These are phyloP conservation scores for Thripadectes ignobilis DNA, from an alignment of 2,797 vertebrate species.

Conservation along the genomic window DNA sequence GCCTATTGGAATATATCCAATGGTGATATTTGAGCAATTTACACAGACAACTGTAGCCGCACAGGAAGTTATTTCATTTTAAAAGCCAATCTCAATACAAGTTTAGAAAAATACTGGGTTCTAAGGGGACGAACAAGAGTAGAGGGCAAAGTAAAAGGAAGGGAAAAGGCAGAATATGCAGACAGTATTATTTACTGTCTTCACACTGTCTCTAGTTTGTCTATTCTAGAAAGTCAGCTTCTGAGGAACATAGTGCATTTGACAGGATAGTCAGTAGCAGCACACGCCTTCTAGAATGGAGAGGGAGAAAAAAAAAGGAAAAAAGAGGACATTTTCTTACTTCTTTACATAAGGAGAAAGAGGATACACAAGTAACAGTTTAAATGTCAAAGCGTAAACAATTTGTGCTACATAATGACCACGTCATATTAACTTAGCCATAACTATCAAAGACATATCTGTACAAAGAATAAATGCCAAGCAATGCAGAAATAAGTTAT, in stretches of 20 bases:
- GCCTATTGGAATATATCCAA: not conserved
- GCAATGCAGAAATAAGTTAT: not conserved
- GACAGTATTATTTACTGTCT: not conserved
- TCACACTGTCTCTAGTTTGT: not conserved
- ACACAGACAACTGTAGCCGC: not conserved
- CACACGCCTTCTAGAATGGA: not conserved
- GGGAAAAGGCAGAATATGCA: not conserved
- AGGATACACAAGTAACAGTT: not conserved
- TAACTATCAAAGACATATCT: not conserved
- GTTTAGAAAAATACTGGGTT: not conserved
- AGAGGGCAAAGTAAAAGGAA: not conserved
- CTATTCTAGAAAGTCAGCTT: not conserved
- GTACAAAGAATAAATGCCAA: not conserved
- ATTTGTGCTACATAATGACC: not conserved
- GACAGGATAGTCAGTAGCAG: not conserved
- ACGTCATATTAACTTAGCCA: not conserved
- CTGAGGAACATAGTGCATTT: not conserved
- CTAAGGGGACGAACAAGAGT: fast-evolving
- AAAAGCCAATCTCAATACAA: not conserved
- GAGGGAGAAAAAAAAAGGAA: not conserved
- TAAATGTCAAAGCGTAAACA: not conserved
- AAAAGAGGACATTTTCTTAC: not conserved
- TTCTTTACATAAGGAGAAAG: not conserved
- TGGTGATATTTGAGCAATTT: not conserved
- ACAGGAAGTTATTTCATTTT: not conserved